A percentile compares a stretch with the other conserved stretches of the same genome.
These are phyloP conservation scores for Drosophila subpulchrella DNA, from an alignment of 1,140 invertebrate species.

Conservation along the genomic window DNA sequence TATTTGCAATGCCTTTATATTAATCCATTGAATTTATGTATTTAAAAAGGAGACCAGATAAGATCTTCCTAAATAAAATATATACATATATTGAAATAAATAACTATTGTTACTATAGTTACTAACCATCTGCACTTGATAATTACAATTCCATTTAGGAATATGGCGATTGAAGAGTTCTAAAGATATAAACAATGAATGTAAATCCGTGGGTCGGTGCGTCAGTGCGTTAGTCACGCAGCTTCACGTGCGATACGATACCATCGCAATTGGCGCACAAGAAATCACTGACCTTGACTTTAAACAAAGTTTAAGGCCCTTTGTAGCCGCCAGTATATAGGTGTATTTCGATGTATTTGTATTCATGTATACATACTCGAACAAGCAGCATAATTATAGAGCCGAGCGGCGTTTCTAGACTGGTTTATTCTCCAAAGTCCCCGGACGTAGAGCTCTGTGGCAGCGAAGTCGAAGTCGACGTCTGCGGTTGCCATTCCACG, in stretches of 20 bases:
- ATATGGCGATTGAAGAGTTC: neutral
- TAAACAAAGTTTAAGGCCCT: constrained; percentile 83
- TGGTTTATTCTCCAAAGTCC: constrained; percentile 63
- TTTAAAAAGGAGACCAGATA: too few relatives aligned
- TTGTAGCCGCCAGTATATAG: constrained; percentile 50
- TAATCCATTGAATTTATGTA: too few relatives aligned
- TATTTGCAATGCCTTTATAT: too few relatives aligned
- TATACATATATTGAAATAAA: too few relatives aligned
- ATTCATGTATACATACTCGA: constrained; percentile 23
- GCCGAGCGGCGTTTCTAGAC: constrained; percentile 72
- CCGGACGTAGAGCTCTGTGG: constrained; percentile 20
- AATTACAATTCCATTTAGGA: too few relatives aligned
- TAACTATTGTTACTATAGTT: too few relatives aligned
- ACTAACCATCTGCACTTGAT: too few relatives aligned
- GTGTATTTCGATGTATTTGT: constrained; percentile 2
- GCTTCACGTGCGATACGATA: constrained; percentile 32
- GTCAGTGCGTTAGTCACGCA: constrained; percentile 49
- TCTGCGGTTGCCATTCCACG: constrained; percentile 42
- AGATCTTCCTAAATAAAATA: too few relatives aligned
- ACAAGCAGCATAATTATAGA: constrained; percentile 64
- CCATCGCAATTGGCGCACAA: constrained; percentile 78
- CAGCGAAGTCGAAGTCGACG: constrained; percentile 9
- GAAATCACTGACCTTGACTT: constrained; percentile 84
- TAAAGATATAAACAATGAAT: neutral
- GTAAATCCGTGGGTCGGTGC: neutral